Conservation (phyloP, 2,888 invertebrate genomes). For the Lacanobia oleracea region DNA sequence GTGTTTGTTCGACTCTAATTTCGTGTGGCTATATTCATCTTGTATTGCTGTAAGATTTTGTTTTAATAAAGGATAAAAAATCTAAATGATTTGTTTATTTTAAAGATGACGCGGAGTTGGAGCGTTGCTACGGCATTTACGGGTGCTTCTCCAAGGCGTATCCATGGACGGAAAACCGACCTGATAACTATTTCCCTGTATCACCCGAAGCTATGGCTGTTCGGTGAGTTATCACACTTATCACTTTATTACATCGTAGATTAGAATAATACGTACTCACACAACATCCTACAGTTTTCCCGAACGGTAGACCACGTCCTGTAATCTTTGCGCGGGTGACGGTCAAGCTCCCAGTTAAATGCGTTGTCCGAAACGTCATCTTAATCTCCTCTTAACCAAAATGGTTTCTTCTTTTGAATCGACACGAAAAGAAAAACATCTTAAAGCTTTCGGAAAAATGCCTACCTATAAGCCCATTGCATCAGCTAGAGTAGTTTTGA, state of each 20-base stretch:
- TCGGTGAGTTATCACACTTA: slow-evolving; percentile 77
- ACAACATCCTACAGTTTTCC: neutral
- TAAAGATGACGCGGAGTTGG: slow-evolving; percentile 86
- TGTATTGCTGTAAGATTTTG: slow-evolving; percentile 30
- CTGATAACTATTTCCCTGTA: slow-evolving; percentile 95
- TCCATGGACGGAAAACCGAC: slow-evolving; percentile 95
- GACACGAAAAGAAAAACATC: neutral
- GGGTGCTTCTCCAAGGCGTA: slow-evolving; percentile 95
- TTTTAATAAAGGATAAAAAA: slow-evolving; percentile 28
- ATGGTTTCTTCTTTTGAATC: neutral
- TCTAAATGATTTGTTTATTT: slow-evolving; percentile 41
- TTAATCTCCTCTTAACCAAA: neutral
- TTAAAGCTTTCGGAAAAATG: too few relatives aligned
- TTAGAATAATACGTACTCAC: neutral
- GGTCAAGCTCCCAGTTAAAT: neutral
- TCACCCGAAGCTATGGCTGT: slow-evolving; percentile 92
- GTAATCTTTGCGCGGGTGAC: neutral
- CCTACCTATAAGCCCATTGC: too few relatives aligned
- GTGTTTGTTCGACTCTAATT: slow-evolving; percentile 12
- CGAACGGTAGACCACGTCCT: neutral
- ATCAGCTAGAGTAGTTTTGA: neutral
- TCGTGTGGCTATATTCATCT: slow-evolving; percentile 17
- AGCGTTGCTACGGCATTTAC: slow-evolving; percentile 94
- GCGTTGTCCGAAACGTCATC: neutral
- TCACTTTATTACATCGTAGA: neutral